phyloP scores from a whole-genome alignment of 2,888 invertebrate species.

The Rhabditoides inermis region DNA sequence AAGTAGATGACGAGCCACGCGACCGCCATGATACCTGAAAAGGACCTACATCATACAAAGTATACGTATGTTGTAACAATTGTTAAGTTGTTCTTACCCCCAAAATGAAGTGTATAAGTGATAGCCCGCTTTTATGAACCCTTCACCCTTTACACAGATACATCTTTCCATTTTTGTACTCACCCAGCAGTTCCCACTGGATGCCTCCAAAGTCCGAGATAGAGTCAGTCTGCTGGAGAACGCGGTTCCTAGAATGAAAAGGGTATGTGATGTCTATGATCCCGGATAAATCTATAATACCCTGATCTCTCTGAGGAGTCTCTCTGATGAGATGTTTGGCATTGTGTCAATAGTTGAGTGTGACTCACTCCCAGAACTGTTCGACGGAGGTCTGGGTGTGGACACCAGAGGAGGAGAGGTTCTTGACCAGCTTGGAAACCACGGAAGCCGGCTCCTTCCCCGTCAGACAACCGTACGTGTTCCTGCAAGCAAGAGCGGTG shows the following conservation, averaged over 20 bases:
- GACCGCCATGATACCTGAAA: conserved; percentile 25
- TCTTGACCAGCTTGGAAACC: not conserved
- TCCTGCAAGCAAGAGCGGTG: not conserved
- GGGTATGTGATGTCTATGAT: too few relatives aligned
- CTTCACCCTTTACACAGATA: too few relatives aligned
- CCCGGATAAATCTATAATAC: too few relatives aligned
- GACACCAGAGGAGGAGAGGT: conserved; percentile 5
- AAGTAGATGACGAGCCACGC: conserved; percentile 52
- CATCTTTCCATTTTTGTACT: too few relatives aligned
- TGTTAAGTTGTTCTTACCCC: too few relatives aligned
- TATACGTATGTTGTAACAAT: not conserved
- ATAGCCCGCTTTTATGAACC: too few relatives aligned
- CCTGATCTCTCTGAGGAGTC: too few relatives aligned
- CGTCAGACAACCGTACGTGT: not conserved
- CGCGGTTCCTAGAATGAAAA: conserved; percentile 42
- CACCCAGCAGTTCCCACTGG: conserved; percentile 49
- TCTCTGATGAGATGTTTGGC: too few relatives aligned
- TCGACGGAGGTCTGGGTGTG: conserved; percentile 49
- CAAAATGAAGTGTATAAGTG: too few relatives aligned
- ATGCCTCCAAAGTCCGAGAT: conserved; percentile 49
- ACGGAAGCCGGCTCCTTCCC: too few relatives aligned
- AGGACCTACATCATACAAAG: not conserved
- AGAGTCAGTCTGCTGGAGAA: conserved; percentile 41
- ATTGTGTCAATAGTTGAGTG: too few relatives aligned
- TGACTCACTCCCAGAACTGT: conserved; percentile 52